A percentile compares a stretch with the other conserved stretches of the same genome.
phyloP scores from a whole-genome alignment of 1,140 invertebrate genomes.

The Drosophila sp. region DNA sequence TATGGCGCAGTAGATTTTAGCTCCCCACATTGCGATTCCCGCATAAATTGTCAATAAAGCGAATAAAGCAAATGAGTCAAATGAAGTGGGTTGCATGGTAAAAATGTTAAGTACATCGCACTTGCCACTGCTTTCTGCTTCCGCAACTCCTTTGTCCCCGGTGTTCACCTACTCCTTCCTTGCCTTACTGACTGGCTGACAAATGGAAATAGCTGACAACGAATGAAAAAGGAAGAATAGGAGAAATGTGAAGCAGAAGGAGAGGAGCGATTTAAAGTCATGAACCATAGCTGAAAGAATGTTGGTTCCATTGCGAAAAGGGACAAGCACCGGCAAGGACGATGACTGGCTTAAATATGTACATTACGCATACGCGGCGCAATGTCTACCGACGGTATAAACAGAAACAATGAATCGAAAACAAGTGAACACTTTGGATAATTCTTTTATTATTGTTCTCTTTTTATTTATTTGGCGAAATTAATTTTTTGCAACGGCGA shows the following conservation, averaged over 20 bases:
- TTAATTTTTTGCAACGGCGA: background rate
- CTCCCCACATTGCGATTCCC: conserved; percentile 16
- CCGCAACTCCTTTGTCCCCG: background rate
- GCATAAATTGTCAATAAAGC: conserved; percentile 61
- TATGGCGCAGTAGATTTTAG: background rate
- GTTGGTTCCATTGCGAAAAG: conserved; percentile 50
- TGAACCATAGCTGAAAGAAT: conserved; percentile 42
- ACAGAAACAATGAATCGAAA: conserved; percentile 19
- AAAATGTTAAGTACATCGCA: conserved; percentile 49
- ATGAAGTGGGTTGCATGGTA: conserved; percentile 40
- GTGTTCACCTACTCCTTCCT: too few species aligned
- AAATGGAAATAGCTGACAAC: conserved; percentile 37
- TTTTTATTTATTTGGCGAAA: background rate
- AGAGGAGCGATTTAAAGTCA: background rate
- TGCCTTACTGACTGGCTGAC: conserved; percentile 34
- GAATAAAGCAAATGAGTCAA: conserved; percentile 40
- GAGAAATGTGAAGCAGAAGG: conserved; percentile 4
- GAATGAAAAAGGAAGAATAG: conserved; percentile 21
- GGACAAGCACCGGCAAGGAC: conserved; percentile 31
- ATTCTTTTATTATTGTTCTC: background rate
- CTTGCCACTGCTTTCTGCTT: background rate
- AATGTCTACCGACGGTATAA: background rate
- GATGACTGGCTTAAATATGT: conserved; percentile 39
- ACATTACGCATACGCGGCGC: conserved; percentile 15
- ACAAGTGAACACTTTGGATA: conserved; percentile 4